phyloP scores from a whole-genome alignment of 37 sponge, comb jelly and placozoan genomes.

The Bolinopsis microptera region DNA sequence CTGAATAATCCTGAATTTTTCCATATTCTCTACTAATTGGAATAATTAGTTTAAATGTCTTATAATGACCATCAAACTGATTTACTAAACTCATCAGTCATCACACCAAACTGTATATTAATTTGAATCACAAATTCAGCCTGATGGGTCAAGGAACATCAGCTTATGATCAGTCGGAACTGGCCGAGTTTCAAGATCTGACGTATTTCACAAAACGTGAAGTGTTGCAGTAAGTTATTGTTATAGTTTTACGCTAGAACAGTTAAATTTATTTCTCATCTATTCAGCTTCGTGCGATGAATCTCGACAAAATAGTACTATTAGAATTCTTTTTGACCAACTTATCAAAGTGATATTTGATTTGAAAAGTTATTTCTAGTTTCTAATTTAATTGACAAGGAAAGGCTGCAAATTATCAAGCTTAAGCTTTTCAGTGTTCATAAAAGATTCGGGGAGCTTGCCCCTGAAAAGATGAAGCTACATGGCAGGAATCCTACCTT shows the following conservation, averaged over 20 bases:
- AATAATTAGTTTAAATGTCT: no score
- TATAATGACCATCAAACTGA: no score
- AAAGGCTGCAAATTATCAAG: neutral
- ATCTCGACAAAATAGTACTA: no score
- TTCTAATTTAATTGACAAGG: no score
- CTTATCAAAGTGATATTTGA: no score
- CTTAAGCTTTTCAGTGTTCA: neutral
- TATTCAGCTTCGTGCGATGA: no score
- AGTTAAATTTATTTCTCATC: neutral
- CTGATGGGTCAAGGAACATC: constrained; percentile 4
- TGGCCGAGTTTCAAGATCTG: constrained; percentile 30
- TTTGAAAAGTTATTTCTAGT: no score
- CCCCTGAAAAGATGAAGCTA: neutral
- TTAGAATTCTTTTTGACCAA: no score
- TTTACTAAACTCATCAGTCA: no score
- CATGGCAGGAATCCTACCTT: neutral
- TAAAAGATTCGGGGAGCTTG: neutral
- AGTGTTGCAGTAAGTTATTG: constrained; percentile 17
- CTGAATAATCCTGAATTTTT: no score
- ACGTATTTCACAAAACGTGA: constrained; percentile 44
- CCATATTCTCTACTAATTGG: no score
- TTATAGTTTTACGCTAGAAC: neutral
- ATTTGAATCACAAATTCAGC: neutral
- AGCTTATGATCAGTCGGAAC: neutral
- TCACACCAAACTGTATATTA: neutral